phyloP scores from a whole-genome alignment of 2,797 vertebrate genomes.

The Melanotaenia maccullochi region DNA sequence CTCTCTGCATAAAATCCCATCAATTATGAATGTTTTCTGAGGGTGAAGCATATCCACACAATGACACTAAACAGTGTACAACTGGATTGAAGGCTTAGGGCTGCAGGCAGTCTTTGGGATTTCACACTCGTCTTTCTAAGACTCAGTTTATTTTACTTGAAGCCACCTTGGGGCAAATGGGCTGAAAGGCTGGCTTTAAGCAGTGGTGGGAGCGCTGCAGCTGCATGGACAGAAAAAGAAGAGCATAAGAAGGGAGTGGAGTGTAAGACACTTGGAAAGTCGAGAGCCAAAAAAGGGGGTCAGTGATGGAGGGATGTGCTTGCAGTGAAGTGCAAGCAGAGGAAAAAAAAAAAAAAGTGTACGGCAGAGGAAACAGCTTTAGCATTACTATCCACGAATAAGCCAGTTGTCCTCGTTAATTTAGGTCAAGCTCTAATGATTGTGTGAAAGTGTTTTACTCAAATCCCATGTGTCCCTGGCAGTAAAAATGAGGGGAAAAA shows the following conservation, averaged over 20 bases:
- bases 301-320: constrained; percentile 13
- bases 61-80: constrained; percentile 25
- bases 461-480: constrained; percentile 40
- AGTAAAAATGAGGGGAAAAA: constrained; percentile 58
- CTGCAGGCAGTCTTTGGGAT: constrained; percentile 52
- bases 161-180: constrained; percentile 31
- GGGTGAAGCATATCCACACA: constrained; percentile 34
- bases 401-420: constrained; percentile 64
- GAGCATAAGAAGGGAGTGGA: not conserved
- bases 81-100: constrained; percentile 25
- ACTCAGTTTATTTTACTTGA: constrained; percentile 32
- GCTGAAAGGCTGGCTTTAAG: constrained; percentile 39
- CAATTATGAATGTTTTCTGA: constrained; percentile 57
- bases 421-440: constrained; percentile 70
- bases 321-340: constrained; percentile 12
- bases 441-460: constrained; percentile 59
- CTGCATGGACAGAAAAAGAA: not conserved
- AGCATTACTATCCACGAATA: constrained; percentile 28
- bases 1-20: constrained; percentile 34
- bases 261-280: constrained; percentile 10
- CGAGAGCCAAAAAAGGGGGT: constrained; percentile 27
- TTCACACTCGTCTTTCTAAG: constrained; percentile 54
- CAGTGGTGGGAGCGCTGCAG: constrained; percentile 27
- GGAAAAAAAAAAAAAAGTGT: constrained; percentile 1
- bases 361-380: constrained; percentile 35